phyloP scores from a whole-genome alignment of 2,113 vertebrate species.

The Aegithalos caudatus region DNA sequence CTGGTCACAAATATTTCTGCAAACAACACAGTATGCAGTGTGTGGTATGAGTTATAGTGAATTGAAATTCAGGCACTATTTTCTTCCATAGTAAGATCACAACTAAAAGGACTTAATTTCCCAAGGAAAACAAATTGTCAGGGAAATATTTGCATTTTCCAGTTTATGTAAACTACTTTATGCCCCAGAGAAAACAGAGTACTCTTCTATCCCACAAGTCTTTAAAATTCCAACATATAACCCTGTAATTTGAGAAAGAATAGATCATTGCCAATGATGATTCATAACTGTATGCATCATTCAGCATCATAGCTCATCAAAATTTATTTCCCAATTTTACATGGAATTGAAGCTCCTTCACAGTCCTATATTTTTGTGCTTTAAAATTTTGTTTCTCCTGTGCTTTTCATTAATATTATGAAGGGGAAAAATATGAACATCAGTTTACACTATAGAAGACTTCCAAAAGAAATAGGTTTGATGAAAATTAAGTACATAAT shows the following conservation, averaged over 20 bases:
- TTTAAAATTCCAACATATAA: neutral
- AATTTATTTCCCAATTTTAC: neutral
- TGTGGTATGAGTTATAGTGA: neutral
- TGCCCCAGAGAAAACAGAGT: neutral
- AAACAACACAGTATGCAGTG: neutral
- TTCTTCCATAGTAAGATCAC: neutral
- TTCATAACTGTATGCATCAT: neutral
- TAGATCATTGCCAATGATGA: neutral
- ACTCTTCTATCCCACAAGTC: neutral
- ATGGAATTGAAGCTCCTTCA: neutral
- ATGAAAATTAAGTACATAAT: neutral
- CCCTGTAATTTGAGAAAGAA: constrained; percentile 2
- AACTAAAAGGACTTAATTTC: constrained; percentile 8
- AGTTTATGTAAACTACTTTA: constrained; percentile 18
- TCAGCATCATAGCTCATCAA: neutral
- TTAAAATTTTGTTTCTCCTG: neutral
- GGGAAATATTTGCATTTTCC: neutral
- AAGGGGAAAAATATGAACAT: neutral
- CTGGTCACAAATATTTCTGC: constrained; percentile 16
- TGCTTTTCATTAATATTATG: neutral
- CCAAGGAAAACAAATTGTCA: neutral
- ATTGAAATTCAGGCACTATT: constrained; percentile 47
- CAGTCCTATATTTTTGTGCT: neutral
- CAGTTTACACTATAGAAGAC: neutral
- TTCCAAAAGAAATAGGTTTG: neutral